Percentiles rank a stretch among this genome's conserved stretches.
phyloP scores from a whole-genome alignment of 2,888 invertebrate species.

The Tanypteryx hageni region DNA sequence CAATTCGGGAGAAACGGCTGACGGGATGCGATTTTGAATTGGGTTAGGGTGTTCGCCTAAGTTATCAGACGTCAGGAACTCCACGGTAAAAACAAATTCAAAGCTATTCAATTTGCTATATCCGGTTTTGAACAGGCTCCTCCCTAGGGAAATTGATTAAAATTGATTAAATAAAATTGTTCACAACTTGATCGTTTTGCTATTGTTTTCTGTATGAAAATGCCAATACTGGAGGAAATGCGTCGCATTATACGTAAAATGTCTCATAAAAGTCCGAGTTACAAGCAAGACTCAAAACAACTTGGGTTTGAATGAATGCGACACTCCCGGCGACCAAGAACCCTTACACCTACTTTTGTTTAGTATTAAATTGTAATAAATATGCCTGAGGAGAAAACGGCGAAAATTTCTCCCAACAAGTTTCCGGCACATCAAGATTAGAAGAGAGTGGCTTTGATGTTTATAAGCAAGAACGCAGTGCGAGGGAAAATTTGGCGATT shows the following conservation, averaged over 20 bases:
- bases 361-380: background rate
- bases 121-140: too few relatives aligned
- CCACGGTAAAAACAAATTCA: too few relatives aligned
- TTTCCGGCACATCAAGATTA: constrained; percentile 22
- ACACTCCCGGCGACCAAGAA: background rate
- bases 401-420: background rate
- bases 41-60: too few relatives aligned
- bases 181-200: too few relatives aligned
- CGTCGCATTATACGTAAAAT: background rate
- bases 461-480: background rate
- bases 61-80: too few relatives aligned
- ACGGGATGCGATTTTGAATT: background rate
- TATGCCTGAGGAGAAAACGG: background rate
- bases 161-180: too few relatives aligned
- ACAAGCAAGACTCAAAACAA: background rate
- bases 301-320: background rate
- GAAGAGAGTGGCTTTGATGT: background rate
- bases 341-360: background rate
- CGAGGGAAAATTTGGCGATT: constrained; percentile 6
- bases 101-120: too few relatives aligned
- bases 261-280: background rate
- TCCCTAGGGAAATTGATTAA: too few relatives aligned
- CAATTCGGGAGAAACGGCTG: background rate
- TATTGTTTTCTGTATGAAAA: too few relatives aligned
- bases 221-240: background rate